phyloP scores from a whole-genome alignment of 2,113 vertebrate genomes.

The Prietella phreatophila region DNA sequence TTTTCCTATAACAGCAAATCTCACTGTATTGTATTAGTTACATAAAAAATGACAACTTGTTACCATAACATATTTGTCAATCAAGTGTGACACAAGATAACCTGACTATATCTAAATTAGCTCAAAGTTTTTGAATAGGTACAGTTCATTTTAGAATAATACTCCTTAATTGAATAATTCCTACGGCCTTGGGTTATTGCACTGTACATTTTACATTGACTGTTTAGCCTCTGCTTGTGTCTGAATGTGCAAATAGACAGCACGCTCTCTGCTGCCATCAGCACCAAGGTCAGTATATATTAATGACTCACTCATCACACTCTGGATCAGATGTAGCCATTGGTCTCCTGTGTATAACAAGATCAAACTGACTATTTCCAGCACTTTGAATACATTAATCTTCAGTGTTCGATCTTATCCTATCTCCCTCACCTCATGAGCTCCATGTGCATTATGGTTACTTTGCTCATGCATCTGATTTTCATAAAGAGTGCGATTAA shows the following conservation, averaged over 20 bases:
- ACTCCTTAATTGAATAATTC: not conserved
- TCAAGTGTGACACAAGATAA: not conserved
- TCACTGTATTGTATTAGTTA: not conserved
- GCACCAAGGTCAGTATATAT: slow-evolving; percentile 49
- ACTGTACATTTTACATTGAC: not conserved
- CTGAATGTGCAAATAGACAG: slow-evolving; percentile 22
- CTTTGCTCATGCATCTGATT: slow-evolving; percentile 29
- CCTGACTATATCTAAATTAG: not conserved
- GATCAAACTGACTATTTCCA: slow-evolving; percentile 45
- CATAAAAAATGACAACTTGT: not conserved
- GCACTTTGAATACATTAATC: slow-evolving; percentile 3
- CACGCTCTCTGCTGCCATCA: slow-evolving; percentile 47
- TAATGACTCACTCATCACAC: slow-evolving; percentile 51
- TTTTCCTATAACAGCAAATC: not conserved
- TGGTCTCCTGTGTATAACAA: slow-evolving; percentile 39
- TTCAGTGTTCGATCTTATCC: not conserved
- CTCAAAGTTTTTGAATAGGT: not conserved
- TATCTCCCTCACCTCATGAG: slow-evolving; percentile 2
- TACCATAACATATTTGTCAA: not conserved
- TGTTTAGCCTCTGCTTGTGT: not conserved
- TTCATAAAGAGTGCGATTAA: slow-evolving; percentile 29
- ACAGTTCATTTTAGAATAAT: not conserved
- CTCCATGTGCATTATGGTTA: not conserved
- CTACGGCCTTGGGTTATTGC: not conserved
- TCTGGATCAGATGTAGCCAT: slow-evolving; percentile 33